Percentiles rank a stretch among this genome's conserved stretches.
These are phyloP conservation scores for Dinocampus coccinellae DNA, from an alignment of 2,888 invertebrate species.

Conservation along the genomic window DNA sequence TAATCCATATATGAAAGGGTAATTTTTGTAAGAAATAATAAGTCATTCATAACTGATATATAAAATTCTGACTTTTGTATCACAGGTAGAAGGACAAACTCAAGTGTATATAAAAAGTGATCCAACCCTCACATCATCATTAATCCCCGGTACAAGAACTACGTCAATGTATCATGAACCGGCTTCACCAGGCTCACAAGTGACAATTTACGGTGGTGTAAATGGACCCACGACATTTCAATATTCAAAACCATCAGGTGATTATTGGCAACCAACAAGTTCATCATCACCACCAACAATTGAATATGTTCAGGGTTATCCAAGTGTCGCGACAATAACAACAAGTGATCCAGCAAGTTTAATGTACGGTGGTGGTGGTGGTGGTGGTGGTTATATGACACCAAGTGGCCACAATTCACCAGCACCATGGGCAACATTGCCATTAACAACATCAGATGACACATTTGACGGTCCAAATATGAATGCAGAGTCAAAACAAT, in stretches of 20 bases:
- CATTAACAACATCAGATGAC: constrained; percentile 70
- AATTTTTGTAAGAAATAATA: background rate
- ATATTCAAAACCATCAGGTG: constrained; percentile 71
- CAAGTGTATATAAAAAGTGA: constrained; percentile 76
- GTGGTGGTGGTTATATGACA: constrained; percentile 57
- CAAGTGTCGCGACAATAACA: constrained; percentile 57
- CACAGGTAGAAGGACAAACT: constrained; percentile 68
- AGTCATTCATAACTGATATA: background rate
- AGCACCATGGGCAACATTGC: constrained; percentile 70
- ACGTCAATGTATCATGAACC: constrained; percentile 73
- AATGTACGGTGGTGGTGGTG: constrained; percentile 58
- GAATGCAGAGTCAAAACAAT: constrained; percentile 78
- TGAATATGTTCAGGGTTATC: constrained; percentile 63
- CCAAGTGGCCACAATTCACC: constrained; percentile 70
- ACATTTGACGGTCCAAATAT: constrained; percentile 69
- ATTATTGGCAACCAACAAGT: constrained; percentile 51
- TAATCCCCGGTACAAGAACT: constrained; percentile 68
- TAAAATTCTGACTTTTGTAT: background rate
- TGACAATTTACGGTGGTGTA: constrained; percentile 72
- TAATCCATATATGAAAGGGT: too few relatives aligned
- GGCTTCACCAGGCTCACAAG: constrained; percentile 74
- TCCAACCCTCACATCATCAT: constrained; percentile 77
- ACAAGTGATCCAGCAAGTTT: constrained; percentile 57
- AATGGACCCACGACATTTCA: constrained; percentile 72
- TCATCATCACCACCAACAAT: constrained; percentile 50